A percentile compares a stretch with the other conserved stretches of the same genome.
These are phyloP conservation scores for Actinemys pallida DNA, from an alignment of 2,113 vertebrate species.

Conservation along the genomic window DNA sequence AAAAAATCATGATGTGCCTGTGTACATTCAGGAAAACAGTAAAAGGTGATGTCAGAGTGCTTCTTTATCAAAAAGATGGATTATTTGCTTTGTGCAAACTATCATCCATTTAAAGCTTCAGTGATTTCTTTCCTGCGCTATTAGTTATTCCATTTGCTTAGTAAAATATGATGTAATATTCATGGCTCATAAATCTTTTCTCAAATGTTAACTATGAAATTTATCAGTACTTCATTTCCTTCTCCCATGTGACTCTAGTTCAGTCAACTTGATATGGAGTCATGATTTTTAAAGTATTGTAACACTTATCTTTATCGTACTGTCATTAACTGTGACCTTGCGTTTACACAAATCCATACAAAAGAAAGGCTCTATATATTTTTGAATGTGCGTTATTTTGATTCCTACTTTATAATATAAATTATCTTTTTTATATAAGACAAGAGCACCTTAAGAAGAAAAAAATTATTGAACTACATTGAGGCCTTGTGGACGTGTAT, in stretches of 20 bases:
- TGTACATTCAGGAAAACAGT: not conserved
- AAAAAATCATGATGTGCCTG: rapidly evolving
- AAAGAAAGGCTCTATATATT: not conserved
- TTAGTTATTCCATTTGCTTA: constrained; percentile 65
- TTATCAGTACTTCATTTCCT: constrained; percentile 15
- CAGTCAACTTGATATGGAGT: not conserved
- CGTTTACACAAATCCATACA: constrained; percentile 34
- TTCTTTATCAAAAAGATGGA: constrained; percentile 27
- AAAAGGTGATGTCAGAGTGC: not conserved
- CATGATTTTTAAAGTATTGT: constrained; percentile 27
- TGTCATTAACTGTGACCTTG: constrained; percentile 24
- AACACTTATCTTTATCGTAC: constrained; percentile 7
- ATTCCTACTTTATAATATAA: not conserved
- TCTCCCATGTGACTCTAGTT: not conserved
- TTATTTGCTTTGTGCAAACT: constrained; percentile 3
- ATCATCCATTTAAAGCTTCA: constrained; percentile 6
- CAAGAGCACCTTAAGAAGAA: not conserved
- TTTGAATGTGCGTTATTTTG: constrained; percentile 12
- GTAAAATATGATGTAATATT: constrained; percentile 57
- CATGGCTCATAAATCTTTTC: constrained; percentile 41
- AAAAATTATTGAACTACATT: not conserved
- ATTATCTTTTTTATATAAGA: not conserved
- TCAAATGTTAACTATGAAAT: constrained; percentile 26
- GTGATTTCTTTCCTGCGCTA: constrained; percentile 10
- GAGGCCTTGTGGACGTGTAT: not conserved